Percentiles rank a stretch among this genome's conserved stretches.
Evolutionary conservation across 2,113 vertebrate species (phyloP).

Genomic region (Ovis aries): DNA sequence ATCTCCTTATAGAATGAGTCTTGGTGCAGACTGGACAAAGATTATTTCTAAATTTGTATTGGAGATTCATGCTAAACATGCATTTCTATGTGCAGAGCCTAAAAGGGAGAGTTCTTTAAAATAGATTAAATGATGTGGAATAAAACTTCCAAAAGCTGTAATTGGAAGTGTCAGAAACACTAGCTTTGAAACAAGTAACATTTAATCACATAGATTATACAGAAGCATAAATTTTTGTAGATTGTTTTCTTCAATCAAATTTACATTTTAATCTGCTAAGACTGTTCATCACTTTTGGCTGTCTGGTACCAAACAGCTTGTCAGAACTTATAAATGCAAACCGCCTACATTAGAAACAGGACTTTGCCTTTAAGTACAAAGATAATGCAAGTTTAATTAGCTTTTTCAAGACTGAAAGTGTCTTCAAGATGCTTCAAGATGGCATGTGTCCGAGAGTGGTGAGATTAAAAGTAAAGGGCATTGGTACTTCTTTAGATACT

Average conservation of each 20-base stretch:
- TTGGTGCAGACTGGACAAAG: constrained; percentile 8
- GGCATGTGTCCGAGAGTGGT: neutral
- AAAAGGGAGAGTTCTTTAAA: constrained; percentile 76
- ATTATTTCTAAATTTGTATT: constrained; percentile 66
- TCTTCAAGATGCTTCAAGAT: neutral
- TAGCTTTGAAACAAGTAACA: constrained; percentile 82
- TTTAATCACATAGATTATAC: constrained; percentile 81
- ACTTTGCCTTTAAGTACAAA: constrained; percentile 57
- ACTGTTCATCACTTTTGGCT: constrained; percentile 76
- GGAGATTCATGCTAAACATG: constrained; percentile 52
- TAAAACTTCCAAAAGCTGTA: constrained; percentile 80
- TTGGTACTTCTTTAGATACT: neutral
- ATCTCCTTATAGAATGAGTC: neutral
- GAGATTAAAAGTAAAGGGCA: constrained; percentile 6
- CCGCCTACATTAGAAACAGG: constrained; percentile 45
- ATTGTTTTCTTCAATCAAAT: constrained; percentile 81
- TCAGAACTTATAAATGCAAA: constrained; percentile 71
- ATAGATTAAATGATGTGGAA: constrained; percentile 80
- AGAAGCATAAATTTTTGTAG: constrained; percentile 78
- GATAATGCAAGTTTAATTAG: constrained; percentile 45
- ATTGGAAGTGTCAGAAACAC: constrained; percentile 84
- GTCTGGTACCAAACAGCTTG: constrained; percentile 67
- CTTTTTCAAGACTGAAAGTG: neutral
- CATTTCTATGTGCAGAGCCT: constrained; percentile 51
- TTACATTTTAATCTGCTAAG: constrained; percentile 80